phyloP scores from a whole-genome alignment of 2,113 vertebrate genomes.

The Phrynosoma platyrhinos region DNA sequence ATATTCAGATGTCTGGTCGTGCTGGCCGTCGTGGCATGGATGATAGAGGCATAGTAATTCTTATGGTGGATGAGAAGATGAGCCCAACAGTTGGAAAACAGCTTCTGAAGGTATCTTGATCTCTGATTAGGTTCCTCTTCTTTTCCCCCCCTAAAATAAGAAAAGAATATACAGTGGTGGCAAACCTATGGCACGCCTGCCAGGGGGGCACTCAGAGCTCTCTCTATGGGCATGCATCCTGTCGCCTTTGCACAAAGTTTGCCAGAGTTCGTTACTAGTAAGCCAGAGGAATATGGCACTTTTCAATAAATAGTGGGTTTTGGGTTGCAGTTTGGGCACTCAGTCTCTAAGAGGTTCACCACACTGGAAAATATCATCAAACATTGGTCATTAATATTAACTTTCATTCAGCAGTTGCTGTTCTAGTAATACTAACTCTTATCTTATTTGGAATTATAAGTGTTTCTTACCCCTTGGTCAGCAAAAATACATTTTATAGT shows the following conservation, averaged over 20 bases:
- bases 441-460: background rate
- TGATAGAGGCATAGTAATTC: conserved; percentile 97
- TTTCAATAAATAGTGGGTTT: too few species aligned
- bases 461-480: background rate
- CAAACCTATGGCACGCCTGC: too few species aligned
- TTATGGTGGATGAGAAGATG: conserved; percentile 99
- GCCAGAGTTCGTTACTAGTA: too few species aligned
- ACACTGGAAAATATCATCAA: background rate
- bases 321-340: too few species aligned
- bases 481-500: too few species aligned
- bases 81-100: conserved; percentile 95
- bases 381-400: too few species aligned
- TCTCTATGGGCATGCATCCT: too few species aligned
- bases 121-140: background rate
- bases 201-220: too few species aligned
- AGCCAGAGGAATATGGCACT: too few species aligned
- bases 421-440: background rate
- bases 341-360: too few species aligned
- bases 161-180: background rate
- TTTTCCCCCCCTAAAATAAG: background rate
- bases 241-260: too few species aligned
- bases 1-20: conserved; percentile 99
- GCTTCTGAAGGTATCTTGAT: conserved; percentile 89
- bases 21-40: conserved; percentile 98
- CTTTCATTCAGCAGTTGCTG: background rate